Evolutionary conservation across 2,797 vertebrate genomes (phyloP).

Genomic region (Darevskia nairensis): DNA sequence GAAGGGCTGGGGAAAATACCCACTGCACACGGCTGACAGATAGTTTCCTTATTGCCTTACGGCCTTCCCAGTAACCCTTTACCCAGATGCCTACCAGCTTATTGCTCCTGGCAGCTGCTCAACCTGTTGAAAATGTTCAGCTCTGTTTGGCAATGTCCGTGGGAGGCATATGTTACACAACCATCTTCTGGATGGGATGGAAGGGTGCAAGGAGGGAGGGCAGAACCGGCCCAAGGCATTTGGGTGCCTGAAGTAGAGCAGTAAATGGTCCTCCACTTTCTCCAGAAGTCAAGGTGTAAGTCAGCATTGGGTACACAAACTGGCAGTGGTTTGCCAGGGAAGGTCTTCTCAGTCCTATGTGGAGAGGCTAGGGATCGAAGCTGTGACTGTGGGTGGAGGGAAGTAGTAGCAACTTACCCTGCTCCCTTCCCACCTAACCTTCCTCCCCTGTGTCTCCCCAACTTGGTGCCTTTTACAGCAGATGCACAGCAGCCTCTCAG

Average conservation of each 20-base stretch:
- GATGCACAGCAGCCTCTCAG: background rate
- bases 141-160: background rate
- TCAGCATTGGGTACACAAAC: too few relatives aligned
- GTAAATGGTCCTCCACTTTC: background rate
- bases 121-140: background rate
- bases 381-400: background rate
- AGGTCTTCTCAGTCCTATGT: too few relatives aligned
- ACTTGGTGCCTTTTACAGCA: background rate
- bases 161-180: too few relatives aligned
- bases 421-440: background rate
- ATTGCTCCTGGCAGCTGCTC: background rate
- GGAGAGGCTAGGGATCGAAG: too few relatives aligned
- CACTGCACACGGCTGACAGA: background rate
- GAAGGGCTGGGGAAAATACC: background rate
- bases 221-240: background rate
- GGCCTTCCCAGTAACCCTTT: background rate
- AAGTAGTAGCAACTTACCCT: background rate
- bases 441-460: background rate
- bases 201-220: background rate
- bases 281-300: too few relatives aligned
- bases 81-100: background rate
- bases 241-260: background rate
- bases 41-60: conserved; percentile 30
- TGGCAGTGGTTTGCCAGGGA: background rate
- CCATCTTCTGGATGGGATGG: background rate